Base-by-base conservation (phyloP, 2,797 vertebrate genomes). In the Sebastes trivittatus region DNA sequence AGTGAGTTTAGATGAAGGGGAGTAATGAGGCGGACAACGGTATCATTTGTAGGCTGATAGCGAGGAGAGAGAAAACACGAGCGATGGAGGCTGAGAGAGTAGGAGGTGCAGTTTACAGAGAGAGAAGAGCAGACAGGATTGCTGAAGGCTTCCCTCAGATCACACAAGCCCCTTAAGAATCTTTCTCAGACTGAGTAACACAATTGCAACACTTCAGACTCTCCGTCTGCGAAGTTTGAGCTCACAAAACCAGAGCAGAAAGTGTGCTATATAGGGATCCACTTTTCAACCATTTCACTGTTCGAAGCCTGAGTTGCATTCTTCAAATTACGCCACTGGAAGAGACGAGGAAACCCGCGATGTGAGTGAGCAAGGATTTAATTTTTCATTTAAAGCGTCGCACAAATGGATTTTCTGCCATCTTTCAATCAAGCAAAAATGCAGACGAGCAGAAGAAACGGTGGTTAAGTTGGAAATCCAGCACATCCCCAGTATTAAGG, bases 121-220 rank as follows among this genome's bases (percentile, higher is more conserved):
- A 74, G 60, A 74, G 64, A 66, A 9, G 62, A 61, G 36, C 22
- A 56, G 74, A 72, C 36, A 60, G 74, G 75, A 81, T 82, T 61
- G 69, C 85, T 85, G 66, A 89, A 79, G 88, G 77, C 75, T 79
- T 75, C 56, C 61, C 84, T 91, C 76, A 84, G 64, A 83, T 89
- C 82, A 85, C 80, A 85, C 46, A 46, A 42, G 54, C 62, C 62
- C 60, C 55, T 68, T 20, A 74, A 86, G 70, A 78, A 74, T 77
- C 78, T 38, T 52, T 22, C 56, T 70, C 82, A 58, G 75, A 70
- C 62, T 77, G 79, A 81, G 58, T 9, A 84, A 72, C 72, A 22
- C 83, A 58, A 77, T 49, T 78, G 78, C 74, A 84, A 75, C 83
- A 75, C 82, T 73, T 83, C 54, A 73, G 32, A 69, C 62, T 69